Conservation (phyloP, 2,888 invertebrate genomes). For the Osedax frankpressi region DNA sequence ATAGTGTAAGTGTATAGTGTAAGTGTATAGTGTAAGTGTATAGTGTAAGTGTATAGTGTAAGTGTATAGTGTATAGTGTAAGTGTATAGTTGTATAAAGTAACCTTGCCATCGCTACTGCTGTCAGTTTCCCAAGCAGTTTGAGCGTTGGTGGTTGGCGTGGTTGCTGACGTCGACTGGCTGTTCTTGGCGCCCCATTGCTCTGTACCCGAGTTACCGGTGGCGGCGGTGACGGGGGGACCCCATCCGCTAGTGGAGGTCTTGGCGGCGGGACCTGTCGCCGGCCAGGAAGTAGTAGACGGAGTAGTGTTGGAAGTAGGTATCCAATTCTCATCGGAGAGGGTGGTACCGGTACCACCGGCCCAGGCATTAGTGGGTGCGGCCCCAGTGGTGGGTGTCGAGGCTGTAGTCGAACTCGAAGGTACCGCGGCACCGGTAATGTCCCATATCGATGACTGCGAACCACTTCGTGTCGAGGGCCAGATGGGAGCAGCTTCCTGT, state of each 20-base stretch:
- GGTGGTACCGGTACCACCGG: not conserved
- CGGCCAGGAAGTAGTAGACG: not conserved
- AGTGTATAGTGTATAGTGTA: too few species aligned
- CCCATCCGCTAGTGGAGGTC: slow-evolving; percentile 14
- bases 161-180: not conserved
- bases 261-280: not conserved
- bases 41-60: too few species aligned
- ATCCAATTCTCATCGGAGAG: not conserved
- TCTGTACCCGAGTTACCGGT: slow-evolving; percentile 26
- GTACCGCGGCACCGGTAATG: not conserved
- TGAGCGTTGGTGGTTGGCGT: not conserved
- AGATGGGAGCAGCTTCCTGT: not conserved
- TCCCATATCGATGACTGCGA: not conserved
- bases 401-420: not conserved
- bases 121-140: not conserved
- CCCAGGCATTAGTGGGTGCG: not conserved
- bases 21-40: too few species aligned
- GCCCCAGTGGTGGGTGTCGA: not conserved
- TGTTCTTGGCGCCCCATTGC: slow-evolving; percentile 21
- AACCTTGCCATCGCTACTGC: not conserved
- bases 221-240: not conserved
- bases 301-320: not conserved
- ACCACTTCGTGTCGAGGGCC: not conserved
- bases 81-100: too few species aligned
- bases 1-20: too few species aligned